A percentile compares a stretch with the other conserved stretches of the same genome.
These are phyloP conservation scores for Clarias macrocephalus DNA, from an alignment of 2,113 vertebrate species.

Conservation along the genomic window DNA sequence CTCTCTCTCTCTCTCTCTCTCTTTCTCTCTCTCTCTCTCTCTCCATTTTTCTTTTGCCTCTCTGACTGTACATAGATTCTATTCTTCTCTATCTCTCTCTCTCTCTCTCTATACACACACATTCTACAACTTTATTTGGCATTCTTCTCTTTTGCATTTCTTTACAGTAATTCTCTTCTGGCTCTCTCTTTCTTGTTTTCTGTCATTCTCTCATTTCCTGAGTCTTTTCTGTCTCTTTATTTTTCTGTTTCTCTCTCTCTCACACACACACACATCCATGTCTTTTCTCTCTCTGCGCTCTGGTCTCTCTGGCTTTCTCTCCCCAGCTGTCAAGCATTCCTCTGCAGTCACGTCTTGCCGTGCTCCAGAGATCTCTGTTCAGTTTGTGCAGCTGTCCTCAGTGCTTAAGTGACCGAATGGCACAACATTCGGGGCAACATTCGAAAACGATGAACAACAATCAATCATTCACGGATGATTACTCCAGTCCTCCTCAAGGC, in stretches of 20 bases:
- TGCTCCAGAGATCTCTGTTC: slow-evolving; percentile 36
- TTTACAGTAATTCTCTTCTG: background rate
- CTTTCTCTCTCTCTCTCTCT: no score
- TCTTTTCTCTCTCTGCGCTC: background rate
- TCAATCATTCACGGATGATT: background rate
- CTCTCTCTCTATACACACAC: background rate
- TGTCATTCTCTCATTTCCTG: background rate
- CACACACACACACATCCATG: background rate
- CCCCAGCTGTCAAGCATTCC: slow-evolving; percentile 56
- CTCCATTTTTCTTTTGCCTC: background rate
- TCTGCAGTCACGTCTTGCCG: slow-evolving; percentile 41
- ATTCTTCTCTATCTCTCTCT: background rate
- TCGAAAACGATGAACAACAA: slow-evolving; percentile 14
- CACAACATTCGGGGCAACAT: slow-evolving; percentile 21
- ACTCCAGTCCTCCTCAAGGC: slow-evolving; percentile 15
- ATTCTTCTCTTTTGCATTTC: background rate
- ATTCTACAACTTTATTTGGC: background rate
- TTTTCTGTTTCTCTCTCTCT: background rate
- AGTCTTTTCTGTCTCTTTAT: slow-evolving; percentile 13
- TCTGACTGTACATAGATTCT: background rate
- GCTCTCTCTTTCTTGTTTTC: background rate
- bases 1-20: background rate
- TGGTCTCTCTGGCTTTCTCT: slow-evolving; percentile 53
- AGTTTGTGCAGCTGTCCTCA: slow-evolving; percentile 52
- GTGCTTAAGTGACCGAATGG: slow-evolving; percentile 37